These are phyloP conservation scores for Corythornis cristatus DNA, from an alignment of 2,113 vertebrate species.

Conservation along the genomic window DNA sequence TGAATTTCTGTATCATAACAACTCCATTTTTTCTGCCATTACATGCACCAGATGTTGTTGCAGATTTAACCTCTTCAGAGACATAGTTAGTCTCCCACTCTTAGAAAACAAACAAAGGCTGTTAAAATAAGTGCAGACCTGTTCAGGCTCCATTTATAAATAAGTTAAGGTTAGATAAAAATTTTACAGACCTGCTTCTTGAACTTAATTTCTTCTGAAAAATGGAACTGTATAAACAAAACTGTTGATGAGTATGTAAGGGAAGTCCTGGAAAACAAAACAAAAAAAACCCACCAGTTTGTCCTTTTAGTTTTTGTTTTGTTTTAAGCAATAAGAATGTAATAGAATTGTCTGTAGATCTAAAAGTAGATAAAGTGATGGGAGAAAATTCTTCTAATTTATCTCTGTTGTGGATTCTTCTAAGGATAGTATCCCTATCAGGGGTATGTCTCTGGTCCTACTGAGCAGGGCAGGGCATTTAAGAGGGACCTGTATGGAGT, in stretches of 20 bases:
- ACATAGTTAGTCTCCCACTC: background rate
- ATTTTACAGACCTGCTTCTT: background rate
- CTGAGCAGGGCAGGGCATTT: background rate
- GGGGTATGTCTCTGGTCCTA: background rate
- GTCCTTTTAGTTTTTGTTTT: background rate
- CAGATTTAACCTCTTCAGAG: background rate
- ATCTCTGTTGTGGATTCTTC: background rate
- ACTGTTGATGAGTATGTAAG: background rate
- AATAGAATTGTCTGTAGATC: background rate
- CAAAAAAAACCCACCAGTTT: background rate
- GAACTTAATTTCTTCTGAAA: background rate
- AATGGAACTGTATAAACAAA: background rate
- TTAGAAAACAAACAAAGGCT: background rate
- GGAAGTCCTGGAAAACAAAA: background rate
- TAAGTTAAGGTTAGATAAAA: background rate
- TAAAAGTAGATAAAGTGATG: accelerated
- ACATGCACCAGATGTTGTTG: background rate
- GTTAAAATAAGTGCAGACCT: background rate
- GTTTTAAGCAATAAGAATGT: background rate
- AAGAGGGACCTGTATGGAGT: accelerated
- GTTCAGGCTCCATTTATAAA: background rate
- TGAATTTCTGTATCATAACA: background rate
- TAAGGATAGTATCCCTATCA: background rate
- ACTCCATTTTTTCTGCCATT: background rate
- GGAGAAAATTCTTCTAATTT: background rate